Evolutionary conservation across 2,113 vertebrate genomes (phyloP).

Genomic region (Seriola dumerili): DNA sequence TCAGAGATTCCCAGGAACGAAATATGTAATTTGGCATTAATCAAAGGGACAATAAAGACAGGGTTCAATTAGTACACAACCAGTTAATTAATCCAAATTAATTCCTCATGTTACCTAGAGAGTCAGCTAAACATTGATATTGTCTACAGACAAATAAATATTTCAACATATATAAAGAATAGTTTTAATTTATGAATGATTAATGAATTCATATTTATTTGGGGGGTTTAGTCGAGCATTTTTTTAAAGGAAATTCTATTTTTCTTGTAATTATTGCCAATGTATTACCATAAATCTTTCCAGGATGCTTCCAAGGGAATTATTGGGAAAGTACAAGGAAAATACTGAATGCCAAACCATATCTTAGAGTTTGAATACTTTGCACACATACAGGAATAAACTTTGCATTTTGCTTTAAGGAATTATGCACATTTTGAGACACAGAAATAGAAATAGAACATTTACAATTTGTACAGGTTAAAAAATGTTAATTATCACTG

Average conservation of each 20-base stretch:
- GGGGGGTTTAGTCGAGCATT: no score
- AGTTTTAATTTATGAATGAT: neutral
- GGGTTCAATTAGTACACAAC: no score
- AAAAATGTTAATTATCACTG: conserved; percentile 18
- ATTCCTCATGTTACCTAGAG: no score
- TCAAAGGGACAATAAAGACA: no score
- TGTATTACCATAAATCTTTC: neutral
- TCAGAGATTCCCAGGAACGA: no score
- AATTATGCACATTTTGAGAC: neutral
- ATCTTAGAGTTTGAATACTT: no score
- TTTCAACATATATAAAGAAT: neutral
- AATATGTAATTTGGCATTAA: no score
- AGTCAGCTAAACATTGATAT: no score
- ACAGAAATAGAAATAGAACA: neutral
- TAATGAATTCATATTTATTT: neutral
- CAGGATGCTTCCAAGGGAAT: neutral
- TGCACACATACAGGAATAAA: no score
- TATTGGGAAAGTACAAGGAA: no score
- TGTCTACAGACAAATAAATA: neutral
- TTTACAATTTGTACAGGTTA: neutral
- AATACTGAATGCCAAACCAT: no score
- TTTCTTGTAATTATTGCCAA: neutral
- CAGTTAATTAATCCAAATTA: no score
- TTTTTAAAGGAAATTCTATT: neutral
- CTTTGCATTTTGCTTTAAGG: neutral